Percentiles rank a stretch among this genome's conserved stretches.
Evolutionary conservation across 2,113 vertebrate genomes (phyloP).

Genomic region (Pterocles orientalis): DNA sequence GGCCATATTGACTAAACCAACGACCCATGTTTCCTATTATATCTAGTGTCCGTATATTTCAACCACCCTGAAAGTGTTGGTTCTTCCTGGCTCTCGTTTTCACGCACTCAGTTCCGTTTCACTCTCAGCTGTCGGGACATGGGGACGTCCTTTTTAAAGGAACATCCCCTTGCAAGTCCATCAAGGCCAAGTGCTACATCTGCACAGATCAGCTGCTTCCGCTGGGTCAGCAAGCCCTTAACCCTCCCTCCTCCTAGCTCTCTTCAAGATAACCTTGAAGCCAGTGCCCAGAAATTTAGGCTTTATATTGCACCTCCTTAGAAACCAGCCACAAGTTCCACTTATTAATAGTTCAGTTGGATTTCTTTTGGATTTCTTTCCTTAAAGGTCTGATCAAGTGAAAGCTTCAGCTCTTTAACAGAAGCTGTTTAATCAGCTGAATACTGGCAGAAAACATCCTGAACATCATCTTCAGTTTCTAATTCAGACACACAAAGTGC

Average conservation of each 20-base stretch:
- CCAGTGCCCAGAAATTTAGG: not conserved
- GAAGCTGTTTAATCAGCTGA: constrained; percentile 10
- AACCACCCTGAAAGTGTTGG: not conserved
- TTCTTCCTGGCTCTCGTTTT: not conserved
- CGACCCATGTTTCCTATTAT: not conserved
- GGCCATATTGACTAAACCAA: not conserved
- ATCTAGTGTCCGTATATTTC: not conserved
- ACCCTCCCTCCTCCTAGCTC: not conserved
- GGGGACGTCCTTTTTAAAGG: not conserved
- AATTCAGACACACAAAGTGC: constrained; percentile 1
- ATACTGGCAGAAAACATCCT: constrained; percentile 3
- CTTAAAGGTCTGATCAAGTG: not conserved
- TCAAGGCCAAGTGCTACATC: not conserved
- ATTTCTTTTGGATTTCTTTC: not conserved
- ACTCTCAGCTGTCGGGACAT: not conserved
- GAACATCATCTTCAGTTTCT: not conserved
- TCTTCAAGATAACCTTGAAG: not conserved
- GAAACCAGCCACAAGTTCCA: not conserved
- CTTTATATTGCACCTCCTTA: not conserved
- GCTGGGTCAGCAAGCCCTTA: not conserved
- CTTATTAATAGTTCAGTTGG: not conserved
- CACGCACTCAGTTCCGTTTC: not conserved
- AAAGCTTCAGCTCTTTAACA: not conserved
- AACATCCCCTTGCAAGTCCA: not conserved
- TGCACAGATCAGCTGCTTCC: not conserved